Conservation (phyloP, 1,140 invertebrate genomes). For the Eubasilissa regina region DNA sequence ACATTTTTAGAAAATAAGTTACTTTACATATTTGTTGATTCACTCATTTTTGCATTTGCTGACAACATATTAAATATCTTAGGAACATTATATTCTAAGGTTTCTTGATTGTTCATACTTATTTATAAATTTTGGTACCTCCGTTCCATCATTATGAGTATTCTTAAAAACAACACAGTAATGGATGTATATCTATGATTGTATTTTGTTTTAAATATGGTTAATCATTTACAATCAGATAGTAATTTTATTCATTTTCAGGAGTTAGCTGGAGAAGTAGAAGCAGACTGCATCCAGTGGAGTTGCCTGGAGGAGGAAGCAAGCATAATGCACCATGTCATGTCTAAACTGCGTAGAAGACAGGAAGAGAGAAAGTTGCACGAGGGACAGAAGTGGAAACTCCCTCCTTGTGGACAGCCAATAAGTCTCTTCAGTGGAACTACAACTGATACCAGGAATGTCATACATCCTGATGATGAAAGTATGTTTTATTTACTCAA, state of each 20-base stretch:
- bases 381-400: conserved; percentile 79
- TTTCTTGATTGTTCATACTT: too few relatives aligned
- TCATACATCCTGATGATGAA: conserved; percentile 79
- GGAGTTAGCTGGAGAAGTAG: conserved; percentile 81
- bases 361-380: conserved; percentile 74
- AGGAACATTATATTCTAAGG: too few relatives aligned
- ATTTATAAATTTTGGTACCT: too few relatives aligned
- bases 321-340: conserved; percentile 78
- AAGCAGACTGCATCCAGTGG: conserved; percentile 72
- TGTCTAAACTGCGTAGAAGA: conserved; percentile 75
- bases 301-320: conserved; percentile 76
- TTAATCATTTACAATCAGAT: too few relatives aligned
- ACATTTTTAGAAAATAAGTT: too few relatives aligned
- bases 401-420: conserved; percentile 79
- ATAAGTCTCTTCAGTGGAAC: conserved; percentile 77
- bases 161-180: too few relatives aligned
- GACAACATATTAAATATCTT: too few relatives aligned
- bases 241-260: conserved; percentile 61
- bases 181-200: too few relatives aligned
- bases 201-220: too few relatives aligned
- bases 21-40: too few relatives aligned
- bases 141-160: too few relatives aligned
- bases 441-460: conserved; percentile 69
- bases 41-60: too few relatives aligned
- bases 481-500: conserved; percentile 70